phyloP scores from a whole-genome alignment of 2,888 invertebrate genomes.

The Pheosia gnoma region DNA sequence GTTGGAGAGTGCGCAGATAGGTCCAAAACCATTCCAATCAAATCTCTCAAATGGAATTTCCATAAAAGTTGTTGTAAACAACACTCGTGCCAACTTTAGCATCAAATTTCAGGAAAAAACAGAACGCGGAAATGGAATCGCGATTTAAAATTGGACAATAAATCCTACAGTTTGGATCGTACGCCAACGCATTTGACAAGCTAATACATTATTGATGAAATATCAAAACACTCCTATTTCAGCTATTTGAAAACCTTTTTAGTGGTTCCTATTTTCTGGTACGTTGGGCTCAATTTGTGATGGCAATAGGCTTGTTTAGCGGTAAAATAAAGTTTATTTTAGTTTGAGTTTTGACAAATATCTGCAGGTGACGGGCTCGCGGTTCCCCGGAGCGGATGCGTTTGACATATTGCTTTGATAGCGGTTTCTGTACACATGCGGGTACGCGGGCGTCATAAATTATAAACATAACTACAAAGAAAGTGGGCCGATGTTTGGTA shows the following conservation, averaged over 20 bases:
- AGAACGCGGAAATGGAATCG: slow-evolving; percentile 41
- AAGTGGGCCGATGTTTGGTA: slow-evolving; percentile 25
- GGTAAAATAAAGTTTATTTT: slow-evolving; percentile 48
- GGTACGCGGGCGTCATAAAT: slow-evolving; percentile 67
- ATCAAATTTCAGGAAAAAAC: slow-evolving; percentile 30
- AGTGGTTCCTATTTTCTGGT: neutral
- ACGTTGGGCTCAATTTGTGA: slow-evolving; percentile 44
- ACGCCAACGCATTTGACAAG: slow-evolving; percentile 67
- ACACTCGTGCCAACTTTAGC: slow-evolving; percentile 29
- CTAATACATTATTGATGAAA: slow-evolving; percentile 71
- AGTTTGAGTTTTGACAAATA: slow-evolving; percentile 79
- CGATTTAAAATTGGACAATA: slow-evolving; percentile 69
- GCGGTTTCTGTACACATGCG: slow-evolving; percentile 64
- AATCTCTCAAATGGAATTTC: neutral
- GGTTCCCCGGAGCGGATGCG: slow-evolving; percentile 73
- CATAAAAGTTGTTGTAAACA: slow-evolving; percentile 1
- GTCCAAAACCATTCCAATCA: neutral
- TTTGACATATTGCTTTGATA: slow-evolving; percentile 80
- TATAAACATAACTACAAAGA: slow-evolving; percentile 51
- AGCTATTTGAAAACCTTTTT: slow-evolving; percentile 4
- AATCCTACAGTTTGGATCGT: slow-evolving; percentile 63
- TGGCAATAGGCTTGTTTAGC: slow-evolving; percentile 19
- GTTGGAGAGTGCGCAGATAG: neutral
- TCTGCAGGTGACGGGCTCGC: slow-evolving; percentile 78
- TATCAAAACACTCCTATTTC: slow-evolving; percentile 46